Evolutionary conservation across 2,113 vertebrate species (phyloP), one percentile per base, ranked within the genome.

Genomic region (Chitala chitala): DNA sequence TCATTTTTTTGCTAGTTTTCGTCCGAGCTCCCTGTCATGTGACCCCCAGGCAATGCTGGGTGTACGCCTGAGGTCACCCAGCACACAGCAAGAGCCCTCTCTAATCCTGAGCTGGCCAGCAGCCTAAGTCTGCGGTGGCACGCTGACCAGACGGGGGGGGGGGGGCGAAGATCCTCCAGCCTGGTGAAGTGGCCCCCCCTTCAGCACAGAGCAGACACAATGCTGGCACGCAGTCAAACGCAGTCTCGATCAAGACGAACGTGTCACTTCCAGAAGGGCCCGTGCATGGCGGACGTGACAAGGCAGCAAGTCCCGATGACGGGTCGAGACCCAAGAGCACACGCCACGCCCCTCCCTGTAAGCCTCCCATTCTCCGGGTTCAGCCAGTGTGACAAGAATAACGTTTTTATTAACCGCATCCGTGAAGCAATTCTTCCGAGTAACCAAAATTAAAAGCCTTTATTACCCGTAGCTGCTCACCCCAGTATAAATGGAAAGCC

Each of bases 151-250:
- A 69, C 24, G 22, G 83, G 83, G 80, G n/a, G n/a, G n/a, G n/a
- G n/a, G n/a, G n/a, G n/a, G n/a, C n/a, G n/a, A n/a, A n/a, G 87
- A 63, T 63, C 59, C 33, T 85, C 85, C 84, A 85, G 85, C 75
- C 81, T 84, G 83, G 74, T 83, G 56, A 80, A 82, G 83, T 80
- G 76, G 70, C 80, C 79, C 82, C 9, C 78, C 80, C 78, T 83
- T 78, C 79, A 78, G 82, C 81, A 68, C 64, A 72, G 74, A 78
- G 81, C 82, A 90, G 88, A 90, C 89, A 90, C 89, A 92, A 91
- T 89, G 87, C 85, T 90, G 90, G 89, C 88, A 87, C 73, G 4
- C 78, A 80, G 84, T 89, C 89, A 91, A n/a, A 78, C 29, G 78
- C 66, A 76, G 78, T 78, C 76, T 46, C 54, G 79, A 84, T 84